phyloP scores from a whole-genome alignment of 2,888 invertebrate species.

The Acronicta aceris region DNA sequence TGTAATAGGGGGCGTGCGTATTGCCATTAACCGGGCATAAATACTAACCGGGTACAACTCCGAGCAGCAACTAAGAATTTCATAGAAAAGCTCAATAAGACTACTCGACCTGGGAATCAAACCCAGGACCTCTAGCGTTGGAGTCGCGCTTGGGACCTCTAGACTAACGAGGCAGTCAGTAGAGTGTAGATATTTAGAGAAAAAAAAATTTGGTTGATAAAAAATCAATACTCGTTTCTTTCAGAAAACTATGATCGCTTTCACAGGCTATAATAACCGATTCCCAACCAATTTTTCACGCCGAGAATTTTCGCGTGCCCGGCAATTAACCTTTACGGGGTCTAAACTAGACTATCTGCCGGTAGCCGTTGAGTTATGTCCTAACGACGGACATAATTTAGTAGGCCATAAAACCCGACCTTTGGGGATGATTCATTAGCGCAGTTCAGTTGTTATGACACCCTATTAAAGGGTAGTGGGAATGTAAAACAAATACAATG shows the following conservation, averaged over 20 bases:
- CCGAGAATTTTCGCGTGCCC: constrained; percentile 35
- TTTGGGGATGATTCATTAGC: constrained; percentile 67
- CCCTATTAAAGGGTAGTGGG: constrained; percentile 61
- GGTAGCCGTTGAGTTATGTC: constrained; percentile 54
- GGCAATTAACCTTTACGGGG: constrained; percentile 60
- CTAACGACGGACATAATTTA: constrained; percentile 65
- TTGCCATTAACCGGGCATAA: no score
- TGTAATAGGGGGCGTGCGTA: no score
- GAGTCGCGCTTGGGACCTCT: no score
- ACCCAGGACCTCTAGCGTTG: no score
- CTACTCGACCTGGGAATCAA: no score
- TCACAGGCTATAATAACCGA: constrained; percentile 14
- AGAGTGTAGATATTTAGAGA: no score
- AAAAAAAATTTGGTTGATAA: background rate
- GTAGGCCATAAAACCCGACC: constrained; percentile 65
- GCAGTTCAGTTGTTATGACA: constrained; percentile 69
- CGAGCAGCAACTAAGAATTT: no score
- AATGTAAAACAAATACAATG: constrained; percentile 65
- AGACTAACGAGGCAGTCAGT: no score
- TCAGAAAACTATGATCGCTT: background rate
- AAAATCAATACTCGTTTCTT: background rate
- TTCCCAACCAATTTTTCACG: constrained; percentile 35
- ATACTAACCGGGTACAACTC: no score
- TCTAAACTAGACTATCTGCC: constrained; percentile 57
- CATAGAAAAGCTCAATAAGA: no score